Evolutionary conservation across 2,888 invertebrate genomes (phyloP).

Genomic region (Mantis religiosa): DNA sequence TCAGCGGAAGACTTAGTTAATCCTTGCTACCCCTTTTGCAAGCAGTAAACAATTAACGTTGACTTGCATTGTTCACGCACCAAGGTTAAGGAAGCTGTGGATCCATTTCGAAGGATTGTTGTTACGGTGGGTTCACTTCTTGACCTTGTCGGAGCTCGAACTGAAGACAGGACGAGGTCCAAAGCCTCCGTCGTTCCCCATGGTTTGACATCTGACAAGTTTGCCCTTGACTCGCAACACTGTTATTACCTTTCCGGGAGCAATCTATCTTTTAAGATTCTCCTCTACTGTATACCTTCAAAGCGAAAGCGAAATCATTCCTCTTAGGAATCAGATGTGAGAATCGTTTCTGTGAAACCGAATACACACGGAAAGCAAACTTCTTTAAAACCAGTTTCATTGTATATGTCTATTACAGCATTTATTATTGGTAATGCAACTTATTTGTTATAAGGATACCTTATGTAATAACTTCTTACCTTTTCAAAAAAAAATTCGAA

Average conservation of each 20-base stretch:
- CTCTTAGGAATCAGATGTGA: too few species aligned
- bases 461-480: too few species aligned
- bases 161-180: not conserved
- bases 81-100: not conserved
- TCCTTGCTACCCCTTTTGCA: too few species aligned
- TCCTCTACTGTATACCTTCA: not conserved
- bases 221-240: not conserved
- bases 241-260: not conserved
- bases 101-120: not conserved
- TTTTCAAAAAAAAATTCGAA: too few species aligned
- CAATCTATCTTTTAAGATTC: not conserved
- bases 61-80: not conserved
- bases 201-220: not conserved
- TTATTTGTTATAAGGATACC: too few species aligned
- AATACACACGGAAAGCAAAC: too few species aligned
- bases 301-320: too few species aligned
- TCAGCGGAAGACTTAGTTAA: too few species aligned
- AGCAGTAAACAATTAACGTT: not conserved
- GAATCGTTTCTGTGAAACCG: too few species aligned
- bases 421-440: too few species aligned
- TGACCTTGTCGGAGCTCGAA: not conserved
- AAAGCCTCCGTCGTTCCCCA: not conserved
- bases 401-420: too few species aligned
- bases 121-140: not conserved
- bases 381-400: too few species aligned